Base-by-base conservation (phyloP, 2,797 vertebrate species). In the Clarias pachynema region DNA sequence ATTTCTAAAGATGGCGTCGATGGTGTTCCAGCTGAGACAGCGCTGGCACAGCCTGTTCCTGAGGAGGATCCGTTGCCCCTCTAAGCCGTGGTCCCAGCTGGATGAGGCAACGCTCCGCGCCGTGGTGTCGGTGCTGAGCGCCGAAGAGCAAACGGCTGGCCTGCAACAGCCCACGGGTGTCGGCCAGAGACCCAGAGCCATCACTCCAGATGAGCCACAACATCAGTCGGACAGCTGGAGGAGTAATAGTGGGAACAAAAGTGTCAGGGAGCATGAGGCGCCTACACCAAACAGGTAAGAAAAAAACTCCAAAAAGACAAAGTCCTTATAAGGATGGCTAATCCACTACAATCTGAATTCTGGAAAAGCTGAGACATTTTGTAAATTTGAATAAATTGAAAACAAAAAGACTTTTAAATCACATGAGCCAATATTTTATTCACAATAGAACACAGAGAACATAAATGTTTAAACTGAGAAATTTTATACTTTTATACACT, bases 21-120 rank as follows among this genome's bases (percentile, higher is more conserved):
- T 96, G 86, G 90, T 97, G 89, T 94, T 96, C 66, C 95, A 97
- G 77, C 94, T 99, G 66, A 96, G 96, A 81, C 96, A 97, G 87
- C 99, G 97, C 90, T 99, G 98, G 98, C 96, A 98, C n/a, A 96
- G 94, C 85, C 91, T 99, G 88, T 97, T 99, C 91, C 91, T 97
- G 86, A 95, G 96, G 68, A 94, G 95, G 82, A 97, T 98, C 91
- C 94, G 93, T 83, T 94, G 93, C 66, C 97, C 97, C 15, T 96
- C 96, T 37, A 98, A 97, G 91, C 94, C 94, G 0, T 97, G 96
- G 96, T 96, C 96, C 87, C 96, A 96, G 88, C 95, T 92, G 83
- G 98, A 99, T 72, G 97, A 99, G 89, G 91, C 95, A 81, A 94
- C 95, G 57, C 73, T 99, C 86, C 94, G 92, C 81, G 92, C 96